Conservation (phyloP, 2,113 vertebrate genomes). For the Polypterus senegalus region DNA sequence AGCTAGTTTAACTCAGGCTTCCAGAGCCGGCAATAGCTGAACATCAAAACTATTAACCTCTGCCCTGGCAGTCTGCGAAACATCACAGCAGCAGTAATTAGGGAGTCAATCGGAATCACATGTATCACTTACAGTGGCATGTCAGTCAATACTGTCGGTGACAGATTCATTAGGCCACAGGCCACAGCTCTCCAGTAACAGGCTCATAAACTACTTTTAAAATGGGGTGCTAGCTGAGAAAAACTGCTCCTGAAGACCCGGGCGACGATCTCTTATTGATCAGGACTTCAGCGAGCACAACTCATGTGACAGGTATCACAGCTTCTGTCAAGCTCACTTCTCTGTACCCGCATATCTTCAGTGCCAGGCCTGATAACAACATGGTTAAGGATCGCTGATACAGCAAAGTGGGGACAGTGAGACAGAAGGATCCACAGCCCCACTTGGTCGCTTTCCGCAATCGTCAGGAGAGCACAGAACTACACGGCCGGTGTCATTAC, state of each 20-base stretch:
- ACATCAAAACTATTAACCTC: constrained; percentile 91
- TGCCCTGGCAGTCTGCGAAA: constrained; percentile 68
- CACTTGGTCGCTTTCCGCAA: too few species aligned
- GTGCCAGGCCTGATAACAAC: background rate
- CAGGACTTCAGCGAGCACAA: constrained; percentile 45
- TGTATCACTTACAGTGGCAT: constrained; percentile 79
- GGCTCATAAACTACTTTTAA: constrained; percentile 72
- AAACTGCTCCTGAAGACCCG: constrained; percentile 42
- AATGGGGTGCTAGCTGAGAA: constrained; percentile 32
- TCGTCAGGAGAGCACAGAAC: too few species aligned
- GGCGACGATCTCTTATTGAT: constrained; percentile 68
- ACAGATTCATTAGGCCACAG: constrained; percentile 77
- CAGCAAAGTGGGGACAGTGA: background rate
- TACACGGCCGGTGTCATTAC: too few species aligned
- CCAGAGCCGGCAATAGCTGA: constrained; percentile 50
- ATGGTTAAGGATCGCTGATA: background rate
- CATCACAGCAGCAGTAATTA: constrained; percentile 94
- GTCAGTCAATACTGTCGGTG: constrained; percentile 69
- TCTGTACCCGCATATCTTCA: background rate
- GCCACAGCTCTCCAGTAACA: constrained; percentile 61
- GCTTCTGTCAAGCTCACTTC: background rate
- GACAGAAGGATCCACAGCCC: too few species aligned
- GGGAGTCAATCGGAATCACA: constrained; percentile 86
- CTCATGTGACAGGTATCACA: constrained; percentile 8
- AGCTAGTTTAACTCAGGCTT: constrained; percentile 50